phyloP scores from a whole-genome alignment of 1,140 invertebrate species.

The Drosophila varians region DNA sequence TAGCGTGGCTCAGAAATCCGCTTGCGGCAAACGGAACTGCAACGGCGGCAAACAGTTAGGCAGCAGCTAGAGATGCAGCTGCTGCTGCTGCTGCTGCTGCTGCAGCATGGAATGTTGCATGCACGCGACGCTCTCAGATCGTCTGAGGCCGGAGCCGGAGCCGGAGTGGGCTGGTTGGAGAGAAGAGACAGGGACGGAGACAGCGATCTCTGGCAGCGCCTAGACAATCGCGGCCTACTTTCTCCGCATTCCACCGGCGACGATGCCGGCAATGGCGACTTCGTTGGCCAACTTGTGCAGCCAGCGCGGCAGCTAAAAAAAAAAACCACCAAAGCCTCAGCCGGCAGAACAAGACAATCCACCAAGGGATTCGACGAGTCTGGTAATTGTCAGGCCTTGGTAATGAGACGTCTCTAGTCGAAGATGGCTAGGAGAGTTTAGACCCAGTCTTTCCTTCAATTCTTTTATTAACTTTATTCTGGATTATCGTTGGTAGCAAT shows the following conservation, averaged over 20 bases:
- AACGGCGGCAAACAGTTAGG: constrained; percentile 69
- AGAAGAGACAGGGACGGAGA: constrained; percentile 2
- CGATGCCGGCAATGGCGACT: constrained; percentile 44
- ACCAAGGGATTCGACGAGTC: background rate
- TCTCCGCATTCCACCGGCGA: constrained; percentile 77
- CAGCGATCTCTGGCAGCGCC: constrained; percentile 47
- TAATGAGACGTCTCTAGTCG: background rate
- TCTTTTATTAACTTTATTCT: too few relatives aligned
- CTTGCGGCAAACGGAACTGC: constrained; percentile 77
- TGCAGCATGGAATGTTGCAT: constrained; percentile 70
- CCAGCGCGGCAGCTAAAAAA: constrained; percentile 35
- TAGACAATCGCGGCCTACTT: constrained; percentile 79
- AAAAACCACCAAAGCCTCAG: background rate
- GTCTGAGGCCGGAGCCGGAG: constrained; percentile 12
- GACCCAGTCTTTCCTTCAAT: too few relatives aligned
- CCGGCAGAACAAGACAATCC: constrained; percentile 63
- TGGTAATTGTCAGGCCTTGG: background rate
- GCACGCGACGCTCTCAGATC: constrained; percentile 59
- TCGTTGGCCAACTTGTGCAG: constrained; percentile 65
- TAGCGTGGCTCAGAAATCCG: constrained; percentile 80
- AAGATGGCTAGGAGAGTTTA: too few relatives aligned
- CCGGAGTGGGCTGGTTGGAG: too few relatives aligned
- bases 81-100: constrained; percentile 11
- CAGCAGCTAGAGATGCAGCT: constrained; percentile 7
- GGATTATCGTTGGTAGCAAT: background rate